A percentile compares a stretch with the other conserved stretches of the same genome.
Evolutionary conservation across 2,888 invertebrate genomes (phyloP).

Genomic region (Apotomis capreana): DNA sequence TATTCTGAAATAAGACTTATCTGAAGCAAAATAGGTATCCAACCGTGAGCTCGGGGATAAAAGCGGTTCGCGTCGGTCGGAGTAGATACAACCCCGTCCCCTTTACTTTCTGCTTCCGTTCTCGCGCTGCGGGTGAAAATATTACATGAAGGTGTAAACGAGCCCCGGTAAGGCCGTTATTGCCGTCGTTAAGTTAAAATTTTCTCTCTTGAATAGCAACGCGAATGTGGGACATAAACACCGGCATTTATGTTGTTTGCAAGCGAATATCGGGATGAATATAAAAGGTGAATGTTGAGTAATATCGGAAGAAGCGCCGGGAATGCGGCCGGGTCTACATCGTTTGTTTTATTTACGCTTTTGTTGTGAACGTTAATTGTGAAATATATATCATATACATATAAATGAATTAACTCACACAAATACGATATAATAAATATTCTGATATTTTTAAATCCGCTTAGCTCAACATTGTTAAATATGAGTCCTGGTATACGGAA

Average conservation of each 20-base stretch:
- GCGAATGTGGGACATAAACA: constrained; percentile 69
- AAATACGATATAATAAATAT: too few relatives aligned
- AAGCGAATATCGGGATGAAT: constrained; percentile 62
- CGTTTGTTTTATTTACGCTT: constrained; percentile 26
- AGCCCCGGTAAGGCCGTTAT: constrained; percentile 67
- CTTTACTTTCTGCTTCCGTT: constrained; percentile 63
- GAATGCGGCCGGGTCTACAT: constrained; percentile 12
- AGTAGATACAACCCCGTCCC: constrained; percentile 40
- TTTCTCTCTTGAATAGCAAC: constrained; percentile 70
- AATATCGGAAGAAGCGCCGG: constrained; percentile 38
- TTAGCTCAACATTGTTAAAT: too few relatives aligned
- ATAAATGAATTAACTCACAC: too few relatives aligned
- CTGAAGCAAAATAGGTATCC: constrained; percentile 39
- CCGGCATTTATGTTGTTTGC: constrained; percentile 68
- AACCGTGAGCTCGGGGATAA: constrained; percentile 35
- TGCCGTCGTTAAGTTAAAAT: constrained; percentile 75
- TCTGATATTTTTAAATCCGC: too few relatives aligned
- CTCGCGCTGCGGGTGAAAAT: constrained; percentile 61
- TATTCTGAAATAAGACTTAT: constrained; percentile 35
- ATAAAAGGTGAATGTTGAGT: constrained; percentile 45
- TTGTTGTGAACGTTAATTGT: constrained; percentile 13
- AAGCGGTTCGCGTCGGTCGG: constrained; percentile 30
- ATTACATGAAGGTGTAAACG: constrained; percentile 72
- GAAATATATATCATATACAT: background rate
- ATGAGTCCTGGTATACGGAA: too few relatives aligned